Percentiles rank a stretch among this genome's conserved stretches.
phyloP scores from a whole-genome alignment of 2,888 invertebrate genomes.

The Corbicula japonica region DNA sequence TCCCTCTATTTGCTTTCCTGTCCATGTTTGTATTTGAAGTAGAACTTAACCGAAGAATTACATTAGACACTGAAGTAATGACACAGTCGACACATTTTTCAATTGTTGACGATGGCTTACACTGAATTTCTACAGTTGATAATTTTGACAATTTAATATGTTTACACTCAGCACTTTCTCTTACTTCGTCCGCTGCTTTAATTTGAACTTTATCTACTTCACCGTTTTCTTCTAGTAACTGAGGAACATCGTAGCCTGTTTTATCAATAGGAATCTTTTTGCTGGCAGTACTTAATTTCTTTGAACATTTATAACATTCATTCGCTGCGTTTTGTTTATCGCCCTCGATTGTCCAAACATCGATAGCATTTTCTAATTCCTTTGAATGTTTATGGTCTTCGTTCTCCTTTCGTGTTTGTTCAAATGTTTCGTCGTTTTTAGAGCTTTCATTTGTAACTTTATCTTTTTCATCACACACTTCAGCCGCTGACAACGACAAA shows the following conservation, averaged over 20 bases:
- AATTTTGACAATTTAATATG: conserved; percentile 6
- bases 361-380: conserved; percentile 12
- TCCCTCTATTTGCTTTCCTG: conserved; percentile 5
- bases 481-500: not conserved
- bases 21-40: conserved; percentile 14
- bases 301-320: not conserved
- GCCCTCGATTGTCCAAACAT: conserved; percentile 25
- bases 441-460: conserved; percentile 18
- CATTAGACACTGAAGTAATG: conserved; percentile 35
- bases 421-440: too few species aligned
- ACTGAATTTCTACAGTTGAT: conserved; percentile 26
- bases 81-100: conserved; percentile 20
- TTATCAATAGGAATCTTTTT: conserved; percentile 52
- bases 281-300: conserved; percentile 1
- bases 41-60: conserved; percentile 43
- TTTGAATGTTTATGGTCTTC: not conserved
- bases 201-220: not conserved
- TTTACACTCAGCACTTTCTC: too few species aligned
- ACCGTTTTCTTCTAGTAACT: not conserved
- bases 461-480: not conserved
- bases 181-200: not conserved
- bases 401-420: not conserved
- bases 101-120: not conserved
- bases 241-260: conserved; percentile 31
- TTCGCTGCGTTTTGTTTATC: conserved; percentile 1